Base-by-base conservation (phyloP, 2,888 invertebrate species). In the Acanthopleura granulata region DNA sequence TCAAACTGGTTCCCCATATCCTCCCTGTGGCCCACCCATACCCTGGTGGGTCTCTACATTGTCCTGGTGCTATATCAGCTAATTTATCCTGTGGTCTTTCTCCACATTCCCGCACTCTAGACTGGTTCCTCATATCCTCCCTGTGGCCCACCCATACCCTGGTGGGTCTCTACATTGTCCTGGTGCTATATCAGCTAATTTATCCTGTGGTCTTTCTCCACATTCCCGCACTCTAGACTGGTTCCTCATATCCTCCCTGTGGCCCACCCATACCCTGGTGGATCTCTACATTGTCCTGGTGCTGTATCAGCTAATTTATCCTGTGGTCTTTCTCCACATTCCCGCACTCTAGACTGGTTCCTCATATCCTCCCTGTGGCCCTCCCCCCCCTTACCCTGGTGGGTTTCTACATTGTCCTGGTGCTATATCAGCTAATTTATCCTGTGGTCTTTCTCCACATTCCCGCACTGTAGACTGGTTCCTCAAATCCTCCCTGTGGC, bases 171-270 rank as follows among this genome's bases (percentile, higher is more conserved):
- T 40, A 40, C 40, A 9, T 40, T 9, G 9, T 40, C 40, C 40
- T 40, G 40, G 40, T 40, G 40, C 40, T 40, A 9, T 40, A 40
- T 40, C 40, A 40, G 40, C 40, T 40, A 40, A 40, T 40, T 9
- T 40, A 9, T 40, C 40, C 40, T 40, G 40, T 79, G 74, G 75
- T 73, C 90, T 80, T 49, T 69, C 78, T 78, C 15, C 93, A 94
- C 97, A 97, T 93, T 95, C 95, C 0, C 92, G 97, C 82, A 96
- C 96, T 62, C 93, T 93, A 90, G 94, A 95, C 91, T 97, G 96
- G 94, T 94, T 87, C 40, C 77, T 89, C 72, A 85, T 89, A 76
- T 66, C 80, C n/a, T 81, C 85, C 73, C 85, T 87, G 57, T 81
- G 82, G 79, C 85, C 86, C 12, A 88, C 87, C 9, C 57, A 84